phyloP scores from a whole-genome alignment of 2,113 vertebrate genomes.

The Pipa parva region DNA sequence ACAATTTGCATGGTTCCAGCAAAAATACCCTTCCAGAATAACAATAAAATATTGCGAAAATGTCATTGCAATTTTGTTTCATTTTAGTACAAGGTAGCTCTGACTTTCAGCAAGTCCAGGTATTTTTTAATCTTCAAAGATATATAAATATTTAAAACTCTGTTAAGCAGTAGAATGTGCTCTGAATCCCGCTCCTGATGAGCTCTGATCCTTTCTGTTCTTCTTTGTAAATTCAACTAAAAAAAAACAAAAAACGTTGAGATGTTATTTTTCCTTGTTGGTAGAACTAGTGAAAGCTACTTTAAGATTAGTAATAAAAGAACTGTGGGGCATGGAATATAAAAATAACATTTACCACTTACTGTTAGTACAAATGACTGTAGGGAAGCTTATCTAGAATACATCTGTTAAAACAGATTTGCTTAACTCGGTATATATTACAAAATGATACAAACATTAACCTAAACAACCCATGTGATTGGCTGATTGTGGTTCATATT shows the following conservation, averaged over 20 bases:
- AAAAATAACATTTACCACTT: slow-evolving; percentile 30
- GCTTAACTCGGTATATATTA: not conserved
- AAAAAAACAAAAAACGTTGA: too few relatives aligned
- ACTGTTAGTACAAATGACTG: slow-evolving; percentile 46
- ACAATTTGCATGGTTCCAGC: slow-evolving; percentile 27
- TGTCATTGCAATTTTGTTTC: slow-evolving; percentile 32
- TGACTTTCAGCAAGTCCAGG: slow-evolving; percentile 34
- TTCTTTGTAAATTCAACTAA: not conserved
- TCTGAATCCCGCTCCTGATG: not conserved
- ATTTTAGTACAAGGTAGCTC: slow-evolving; percentile 39
- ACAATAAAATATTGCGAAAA: not conserved
- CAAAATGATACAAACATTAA: not conserved
- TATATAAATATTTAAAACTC: slow-evolving; percentile 31
- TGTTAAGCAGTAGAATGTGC: slow-evolving; percentile 9
- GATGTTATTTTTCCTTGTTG: slow-evolving; percentile 4
- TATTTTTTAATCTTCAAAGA: slow-evolving; percentile 27
- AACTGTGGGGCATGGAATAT: slow-evolving; percentile 54
- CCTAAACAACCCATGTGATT: not conserved
- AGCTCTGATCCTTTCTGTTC: not conserved
- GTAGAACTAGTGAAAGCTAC: slow-evolving; percentile 41
- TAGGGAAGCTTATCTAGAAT: slow-evolving; percentile 51
- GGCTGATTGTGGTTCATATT: not conserved
- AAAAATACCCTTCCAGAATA: slow-evolving; percentile 30
- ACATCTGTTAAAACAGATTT: slow-evolving; percentile 45
- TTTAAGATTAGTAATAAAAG: slow-evolving; percentile 42